Evolutionary conservation across 2,888 invertebrate species (phyloP), one percentile per base, ranked within the genome.

Genomic region (Allygus modestus): DNA sequence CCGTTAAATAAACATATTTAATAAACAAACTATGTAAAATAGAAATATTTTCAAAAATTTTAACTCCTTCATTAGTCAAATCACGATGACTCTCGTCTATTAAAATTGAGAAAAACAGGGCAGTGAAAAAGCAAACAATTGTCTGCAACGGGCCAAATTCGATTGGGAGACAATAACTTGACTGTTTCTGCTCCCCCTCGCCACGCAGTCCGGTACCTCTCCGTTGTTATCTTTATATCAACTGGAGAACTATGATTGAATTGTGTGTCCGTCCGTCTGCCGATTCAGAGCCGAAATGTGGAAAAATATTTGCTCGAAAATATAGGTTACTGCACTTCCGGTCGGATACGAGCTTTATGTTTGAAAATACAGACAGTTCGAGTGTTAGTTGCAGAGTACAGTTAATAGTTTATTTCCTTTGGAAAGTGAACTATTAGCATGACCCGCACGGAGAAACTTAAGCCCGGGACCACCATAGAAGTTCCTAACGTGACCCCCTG

Each of bases 151-250:
- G 15, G 4, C 69, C 31, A 69, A 69, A 69, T 37, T 73, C 73
- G 41, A 73, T 73, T 73, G 20, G 23, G 41, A 41, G 41, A 73
- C 37, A 37, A 73, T 23, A 41, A 43, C 20, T 73, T 41, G 15
- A 17, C 28, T 73, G 73, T 41, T 20, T 65, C 65, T 15, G 54
- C 23, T 7, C 31, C 65, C 65, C 31, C 69, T n/a, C 17, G 23
- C 5, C 17, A 4, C 17, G 23, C 5, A 1, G 41, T 20, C 73
- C 73, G 11, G 23, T 23, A 73, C 73, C 41, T 41, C 73, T 41
- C 73, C 73, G 73, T 73, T 73, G 73, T 73, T 73, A 73, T 73
- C 73, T 73, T 73, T 73, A n/a, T 73, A 73, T 73, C 73, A 73
- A 23, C 73, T 73, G 73, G 73, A 37, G 73, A 73, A 41, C 73